Percentiles rank a stretch among this genome's conserved stretches.
Conservation (phyloP, 1,140 invertebrate genomes). For the Lepeophtheirus salmonis region DNA sequence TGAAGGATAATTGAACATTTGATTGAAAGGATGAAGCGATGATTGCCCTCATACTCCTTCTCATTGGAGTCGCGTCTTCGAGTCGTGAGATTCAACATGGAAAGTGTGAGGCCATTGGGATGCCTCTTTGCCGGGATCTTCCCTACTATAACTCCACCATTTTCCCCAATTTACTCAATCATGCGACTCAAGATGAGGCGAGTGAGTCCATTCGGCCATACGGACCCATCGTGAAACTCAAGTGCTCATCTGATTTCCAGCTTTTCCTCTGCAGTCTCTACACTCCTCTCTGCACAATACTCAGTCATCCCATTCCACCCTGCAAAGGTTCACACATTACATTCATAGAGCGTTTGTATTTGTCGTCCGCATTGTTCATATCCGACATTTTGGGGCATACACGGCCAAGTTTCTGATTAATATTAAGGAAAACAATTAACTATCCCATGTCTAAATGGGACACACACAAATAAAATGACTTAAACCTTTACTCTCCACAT, state of each 20-base stretch:
- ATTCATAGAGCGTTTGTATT: too few species aligned
- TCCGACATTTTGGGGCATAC: too few species aligned
- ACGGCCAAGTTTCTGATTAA: too few species aligned
- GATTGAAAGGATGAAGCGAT: too few species aligned
- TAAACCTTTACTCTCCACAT: too few species aligned
- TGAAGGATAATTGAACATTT: too few species aligned
- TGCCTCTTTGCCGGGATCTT: conserved; percentile 75
- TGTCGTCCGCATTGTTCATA: too few species aligned
- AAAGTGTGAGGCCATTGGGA: conserved; percentile 76
- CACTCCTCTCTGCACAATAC: conserved; percentile 81
- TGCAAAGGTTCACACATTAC: conserved; percentile 36
- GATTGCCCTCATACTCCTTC: too few species aligned
- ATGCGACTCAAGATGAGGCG: conserved; percentile 85
- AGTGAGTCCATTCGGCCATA: conserved; percentile 50
- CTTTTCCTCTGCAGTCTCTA: conserved; percentile 92
- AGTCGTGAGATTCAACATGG: conserved; percentile 38
- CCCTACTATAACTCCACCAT: conserved; percentile 80
- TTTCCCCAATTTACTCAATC: conserved; percentile 81
- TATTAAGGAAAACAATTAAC: too few species aligned
- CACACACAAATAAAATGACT: too few species aligned
- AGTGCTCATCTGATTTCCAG: conserved; percentile 79
- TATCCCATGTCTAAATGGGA: too few species aligned
- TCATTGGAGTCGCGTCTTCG: too few species aligned
- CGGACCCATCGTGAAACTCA: conserved; percentile 87
- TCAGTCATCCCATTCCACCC: conserved; percentile 72